Percentiles rank a stretch among this genome's conserved stretches.
Evolutionary conservation across 2,797 vertebrate genomes (phyloP).

Genomic region (Nasua narica): DNA sequence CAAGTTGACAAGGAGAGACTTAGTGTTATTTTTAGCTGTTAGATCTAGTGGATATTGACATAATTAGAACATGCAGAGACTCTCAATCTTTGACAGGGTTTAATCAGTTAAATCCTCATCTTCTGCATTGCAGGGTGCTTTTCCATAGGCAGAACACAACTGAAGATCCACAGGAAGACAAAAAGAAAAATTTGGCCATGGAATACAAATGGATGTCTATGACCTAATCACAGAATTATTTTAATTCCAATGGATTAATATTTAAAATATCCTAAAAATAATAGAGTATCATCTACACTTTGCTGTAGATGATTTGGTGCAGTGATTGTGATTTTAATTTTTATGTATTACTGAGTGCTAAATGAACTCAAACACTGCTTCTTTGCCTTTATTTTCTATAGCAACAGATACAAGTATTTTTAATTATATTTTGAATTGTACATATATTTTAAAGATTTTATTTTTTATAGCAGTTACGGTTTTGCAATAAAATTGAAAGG

Average conservation of each 20-base stretch:
- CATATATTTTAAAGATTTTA: background rate
- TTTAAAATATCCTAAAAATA: slow-evolving; percentile 36
- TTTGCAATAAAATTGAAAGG: background rate
- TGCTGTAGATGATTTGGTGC: background rate
- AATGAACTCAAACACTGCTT: background rate
- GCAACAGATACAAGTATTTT: background rate
- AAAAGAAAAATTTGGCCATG: background rate
- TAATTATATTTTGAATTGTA: background rate
- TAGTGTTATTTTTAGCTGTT: slow-evolving; percentile 44
- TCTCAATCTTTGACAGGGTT: slow-evolving; percentile 41
- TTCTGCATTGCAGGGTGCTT: slow-evolving; percentile 37
- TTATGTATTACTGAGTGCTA: background rate
- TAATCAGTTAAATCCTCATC: slow-evolving; percentile 60
- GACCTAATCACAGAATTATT: slow-evolving; percentile 33
- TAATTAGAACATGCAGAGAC: slow-evolving; percentile 49
- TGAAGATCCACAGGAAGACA: background rate
- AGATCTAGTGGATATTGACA: slow-evolving; percentile 47
- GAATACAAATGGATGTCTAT: slow-evolving; percentile 23
- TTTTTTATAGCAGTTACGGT: background rate
- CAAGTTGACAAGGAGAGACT: background rate
- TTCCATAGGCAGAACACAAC: background rate
- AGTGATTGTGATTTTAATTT: slow-evolving; percentile 11
- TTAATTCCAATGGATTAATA: slow-evolving; percentile 43
- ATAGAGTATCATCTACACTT: background rate
- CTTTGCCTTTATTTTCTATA: background rate